These are phyloP conservation scores for Tetrapedia diversipes DNA, from an alignment of 2,888 invertebrate species.

Conservation along the genomic window DNA sequence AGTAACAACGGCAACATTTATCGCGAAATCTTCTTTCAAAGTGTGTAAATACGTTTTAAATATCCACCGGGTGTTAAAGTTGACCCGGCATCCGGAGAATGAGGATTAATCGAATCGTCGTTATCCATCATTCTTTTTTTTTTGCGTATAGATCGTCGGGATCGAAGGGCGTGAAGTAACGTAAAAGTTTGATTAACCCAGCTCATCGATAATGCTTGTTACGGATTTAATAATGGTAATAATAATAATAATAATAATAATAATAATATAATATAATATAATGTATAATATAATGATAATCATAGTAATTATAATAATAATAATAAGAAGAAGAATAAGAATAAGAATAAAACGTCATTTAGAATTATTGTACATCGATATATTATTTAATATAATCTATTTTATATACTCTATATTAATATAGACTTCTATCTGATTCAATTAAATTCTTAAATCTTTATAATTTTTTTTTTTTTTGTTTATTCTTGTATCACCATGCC, in stretches of 20 bases:
- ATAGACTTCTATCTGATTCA: slow-evolving; percentile 79
- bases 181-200: slow-evolving; percentile 59
- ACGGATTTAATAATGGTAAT: slow-evolving; percentile 61
- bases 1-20: no score
- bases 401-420: slow-evolving; percentile 82
- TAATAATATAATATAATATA: slow-evolving; percentile 29
- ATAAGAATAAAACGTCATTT: slow-evolving; percentile 79
- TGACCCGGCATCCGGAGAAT: no score
- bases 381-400: slow-evolving; percentile 82
- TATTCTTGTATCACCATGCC: slow-evolving; percentile 78
- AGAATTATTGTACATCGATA: slow-evolving; percentile 82
- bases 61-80: no score
- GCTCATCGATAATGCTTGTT: slow-evolving; percentile 57
- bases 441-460: slow-evolving; percentile 75
- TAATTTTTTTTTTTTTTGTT: slow-evolving; percentile 42
- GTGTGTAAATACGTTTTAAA: no score
- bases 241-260: slow-evolving; percentile 49
- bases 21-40: no score
- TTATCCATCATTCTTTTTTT: no score
- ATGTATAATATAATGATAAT: slow-evolving; percentile 47
- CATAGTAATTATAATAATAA: slow-evolving; percentile 74
- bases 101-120: no score
- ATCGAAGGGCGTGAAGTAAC: slow-evolving; percentile 53
- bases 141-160: slow-evolving; percentile 19
- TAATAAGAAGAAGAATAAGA: no score